Conservation (phyloP, 2,888 invertebrate species). For the Amorpha juglandis region DNA sequence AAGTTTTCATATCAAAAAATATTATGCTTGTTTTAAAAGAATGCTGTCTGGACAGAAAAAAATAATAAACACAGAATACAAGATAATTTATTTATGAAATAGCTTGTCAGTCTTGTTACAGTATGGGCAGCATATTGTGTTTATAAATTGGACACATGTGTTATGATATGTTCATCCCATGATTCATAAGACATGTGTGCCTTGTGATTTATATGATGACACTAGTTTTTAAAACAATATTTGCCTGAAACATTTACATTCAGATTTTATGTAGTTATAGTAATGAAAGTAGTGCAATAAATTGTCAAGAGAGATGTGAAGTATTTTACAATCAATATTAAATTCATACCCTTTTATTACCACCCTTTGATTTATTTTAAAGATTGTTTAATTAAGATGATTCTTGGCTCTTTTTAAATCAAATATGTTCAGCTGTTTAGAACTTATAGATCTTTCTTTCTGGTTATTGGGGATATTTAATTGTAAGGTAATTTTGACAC, state of each 20-base stretch:
- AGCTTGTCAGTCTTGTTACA: constrained; percentile 40
- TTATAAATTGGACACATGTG: constrained; percentile 58
- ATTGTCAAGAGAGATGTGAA: background rate
- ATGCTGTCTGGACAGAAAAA: constrained; percentile 34
- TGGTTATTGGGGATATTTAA: too few relatives aligned
- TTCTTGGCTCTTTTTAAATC: too few relatives aligned
- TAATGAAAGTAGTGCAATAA: background rate
- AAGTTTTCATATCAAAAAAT: constrained; percentile 14
- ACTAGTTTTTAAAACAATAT: constrained; percentile 15
- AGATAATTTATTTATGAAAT: constrained; percentile 56
- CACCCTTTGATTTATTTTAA: too few relatives aligned
- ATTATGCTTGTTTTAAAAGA: constrained; percentile 26
- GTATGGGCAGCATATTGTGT: constrained; percentile 52
- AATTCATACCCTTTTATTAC: too few relatives aligned
- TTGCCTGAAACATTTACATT: background rate
- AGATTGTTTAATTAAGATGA: too few relatives aligned
- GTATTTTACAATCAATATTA: too few relatives aligned
- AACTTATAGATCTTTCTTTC: too few relatives aligned
- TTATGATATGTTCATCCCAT: constrained; percentile 50
- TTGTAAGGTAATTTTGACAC: too few relatives aligned
- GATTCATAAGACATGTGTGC: constrained; percentile 62
- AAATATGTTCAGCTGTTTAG: too few relatives aligned
- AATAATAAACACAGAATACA: constrained; percentile 55
- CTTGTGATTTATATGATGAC: constrained; percentile 34
- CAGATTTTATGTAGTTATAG: background rate